Conservation (phyloP, 1,140 invertebrate species). For the Leptinotarsa texana region DNA sequence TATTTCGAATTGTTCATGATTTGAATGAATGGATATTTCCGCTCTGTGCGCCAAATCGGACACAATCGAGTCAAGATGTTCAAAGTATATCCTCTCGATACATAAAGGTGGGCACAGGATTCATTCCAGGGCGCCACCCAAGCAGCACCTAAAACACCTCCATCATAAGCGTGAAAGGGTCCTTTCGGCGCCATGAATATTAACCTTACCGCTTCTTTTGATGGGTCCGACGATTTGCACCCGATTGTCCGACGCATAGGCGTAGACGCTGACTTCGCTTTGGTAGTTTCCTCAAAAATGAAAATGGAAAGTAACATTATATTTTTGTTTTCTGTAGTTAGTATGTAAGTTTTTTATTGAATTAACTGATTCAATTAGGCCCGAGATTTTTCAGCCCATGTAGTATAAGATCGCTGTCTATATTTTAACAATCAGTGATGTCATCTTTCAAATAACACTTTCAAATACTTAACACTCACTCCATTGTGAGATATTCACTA, state of each 20-base stretch:
- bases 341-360: no score
- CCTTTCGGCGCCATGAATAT: constrained; percentile 31
- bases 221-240: constrained; percentile 26
- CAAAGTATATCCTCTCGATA: neutral
- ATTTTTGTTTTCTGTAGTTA: no score
- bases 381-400: no score
- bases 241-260: constrained; percentile 13
- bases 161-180: constrained; percentile 30
- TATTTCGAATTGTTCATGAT: neutral
- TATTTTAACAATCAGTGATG: no score
- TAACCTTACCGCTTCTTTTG: constrained; percentile 22
- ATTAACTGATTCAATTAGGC: no score
- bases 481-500: no score
- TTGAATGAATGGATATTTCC: neutral
- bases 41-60: neutral
- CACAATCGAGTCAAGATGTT: neutral
- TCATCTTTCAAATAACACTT: no score
- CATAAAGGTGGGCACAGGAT: constrained; percentile 1
- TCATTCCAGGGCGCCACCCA: constrained; percentile 25
- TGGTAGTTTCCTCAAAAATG: no score
- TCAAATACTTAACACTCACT: no score
- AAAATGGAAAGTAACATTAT: no score
- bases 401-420: no score
- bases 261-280: neutral
- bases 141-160: constrained; percentile 26